phyloP scores from a whole-genome alignment of 2,113 vertebrate genomes.

The Thymallus thymallus region DNA sequence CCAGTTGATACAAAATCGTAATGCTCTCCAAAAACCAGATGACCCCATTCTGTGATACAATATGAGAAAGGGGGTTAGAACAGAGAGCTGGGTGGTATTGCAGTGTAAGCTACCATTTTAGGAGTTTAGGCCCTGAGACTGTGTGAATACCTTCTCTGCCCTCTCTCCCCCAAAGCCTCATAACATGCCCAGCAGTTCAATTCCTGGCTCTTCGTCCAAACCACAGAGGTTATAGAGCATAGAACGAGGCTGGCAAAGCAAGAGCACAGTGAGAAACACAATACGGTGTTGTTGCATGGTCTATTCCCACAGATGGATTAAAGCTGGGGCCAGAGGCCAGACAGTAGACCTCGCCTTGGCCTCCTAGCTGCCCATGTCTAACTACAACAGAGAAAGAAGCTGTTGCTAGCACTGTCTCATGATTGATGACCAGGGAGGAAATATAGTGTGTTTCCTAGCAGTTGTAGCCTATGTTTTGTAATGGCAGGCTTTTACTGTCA shows the following conservation, averaged over 20 bases:
- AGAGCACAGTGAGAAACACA: constrained; percentile 44
- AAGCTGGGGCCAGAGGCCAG: constrained; percentile 33
- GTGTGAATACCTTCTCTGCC: constrained; percentile 72
- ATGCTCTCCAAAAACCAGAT: no score
- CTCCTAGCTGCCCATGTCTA: constrained; percentile 26
- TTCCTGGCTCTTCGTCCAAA: constrained; percentile 67
- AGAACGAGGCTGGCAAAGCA: constrained; percentile 70
- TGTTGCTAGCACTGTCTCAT: constrained; percentile 45
- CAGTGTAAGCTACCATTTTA: constrained; percentile 46
- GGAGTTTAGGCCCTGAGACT: constrained; percentile 68
- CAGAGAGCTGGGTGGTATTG: constrained; percentile 36
- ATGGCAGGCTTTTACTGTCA: constrained; percentile 23
- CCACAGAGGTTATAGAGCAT: constrained; percentile 66
- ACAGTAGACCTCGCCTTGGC: constrained; percentile 24
- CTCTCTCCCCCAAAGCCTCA: constrained; percentile 73
- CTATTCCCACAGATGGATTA: constrained; percentile 48
- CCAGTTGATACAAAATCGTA: no score
- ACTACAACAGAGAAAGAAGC: constrained; percentile 46
- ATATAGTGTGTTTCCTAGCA: background rate
- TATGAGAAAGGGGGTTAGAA: constrained; percentile 1
- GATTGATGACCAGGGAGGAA: constrained; percentile 34
- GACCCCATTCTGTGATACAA: background rate
- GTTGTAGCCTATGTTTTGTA: constrained; percentile 33
- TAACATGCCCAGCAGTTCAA: constrained; percentile 27
- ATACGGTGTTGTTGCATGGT: background rate